These are phyloP conservation scores for Danio choprae DNA, from an alignment of 2,797 vertebrate species.

Conservation along the genomic window DNA sequence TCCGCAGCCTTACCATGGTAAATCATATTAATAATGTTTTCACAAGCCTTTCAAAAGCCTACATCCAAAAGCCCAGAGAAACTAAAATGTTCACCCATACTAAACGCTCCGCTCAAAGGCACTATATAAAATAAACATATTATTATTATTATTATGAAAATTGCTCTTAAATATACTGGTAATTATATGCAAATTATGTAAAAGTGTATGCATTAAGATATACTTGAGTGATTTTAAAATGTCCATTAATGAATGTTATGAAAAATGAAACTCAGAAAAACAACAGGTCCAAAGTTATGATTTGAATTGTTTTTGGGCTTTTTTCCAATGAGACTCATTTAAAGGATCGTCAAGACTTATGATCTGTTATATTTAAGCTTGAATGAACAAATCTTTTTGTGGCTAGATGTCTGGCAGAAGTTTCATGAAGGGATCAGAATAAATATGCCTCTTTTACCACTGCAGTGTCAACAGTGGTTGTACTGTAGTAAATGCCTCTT, in stretches of 20 bases:
- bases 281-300: not conserved
- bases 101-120: no score
- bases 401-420: conserved; percentile 30
- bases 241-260: not conserved
- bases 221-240: not conserved
- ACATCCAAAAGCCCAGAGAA: no score
- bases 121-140: not conserved
- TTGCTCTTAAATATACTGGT: not conserved
- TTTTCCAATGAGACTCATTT: not conserved
- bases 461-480: conserved; percentile 47
- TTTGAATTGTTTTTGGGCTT: not conserved
- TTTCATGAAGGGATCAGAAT: conserved; percentile 20
- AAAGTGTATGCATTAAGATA: not conserved
- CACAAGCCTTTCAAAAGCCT: no score
- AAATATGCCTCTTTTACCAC: conserved; percentile 53
- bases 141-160: not conserved
- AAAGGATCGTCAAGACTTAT: conserved; percentile 21
- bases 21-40: conserved; percentile 61
- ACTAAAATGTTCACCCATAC: no score
- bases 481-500: not conserved
- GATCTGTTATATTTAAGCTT: conserved; percentile 20
- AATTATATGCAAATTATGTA: not conserved
- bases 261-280: not conserved
- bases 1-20: conserved; percentile 81
- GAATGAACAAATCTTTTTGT: conserved; percentile 21